A percentile compares a stretch with the other conserved stretches of the same genome.
Evolutionary conservation across 2,888 invertebrate species (phyloP).

Genomic region (Hemistola chrysoprasaria): DNA sequence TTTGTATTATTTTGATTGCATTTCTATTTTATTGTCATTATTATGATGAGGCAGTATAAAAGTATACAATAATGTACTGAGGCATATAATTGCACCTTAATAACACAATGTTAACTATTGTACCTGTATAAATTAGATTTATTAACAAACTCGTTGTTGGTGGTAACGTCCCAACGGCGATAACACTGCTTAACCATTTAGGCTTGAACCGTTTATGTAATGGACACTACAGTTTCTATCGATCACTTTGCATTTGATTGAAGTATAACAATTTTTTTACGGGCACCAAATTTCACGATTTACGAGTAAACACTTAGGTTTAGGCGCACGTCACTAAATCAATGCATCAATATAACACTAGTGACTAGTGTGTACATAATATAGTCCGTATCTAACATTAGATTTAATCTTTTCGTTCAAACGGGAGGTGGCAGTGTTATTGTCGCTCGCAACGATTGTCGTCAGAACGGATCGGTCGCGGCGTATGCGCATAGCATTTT

Average conservation of each 20-base stretch:
- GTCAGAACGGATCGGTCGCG: slow-evolving; percentile 68
- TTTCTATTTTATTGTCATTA: slow-evolving; percentile 43
- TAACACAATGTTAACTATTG: slow-evolving; percentile 63
- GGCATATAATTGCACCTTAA: slow-evolving; percentile 66
- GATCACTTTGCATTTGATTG: slow-evolving; percentile 25
- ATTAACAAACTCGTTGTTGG: slow-evolving; percentile 65
- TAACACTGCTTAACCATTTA: slow-evolving; percentile 75
- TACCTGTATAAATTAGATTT: slow-evolving; percentile 56
- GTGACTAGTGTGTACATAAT: slow-evolving; percentile 25
- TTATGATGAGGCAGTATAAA: slow-evolving; percentile 62
- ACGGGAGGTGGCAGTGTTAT: slow-evolving; percentile 58
- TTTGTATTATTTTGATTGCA: slow-evolving; percentile 63
- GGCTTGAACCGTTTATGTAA: slow-evolving; percentile 39
- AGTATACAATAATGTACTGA: slow-evolving; percentile 60
- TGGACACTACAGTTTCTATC: slow-evolving; percentile 19
- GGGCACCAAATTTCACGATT: slow-evolving; percentile 28
- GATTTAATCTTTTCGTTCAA: slow-evolving; percentile 38
- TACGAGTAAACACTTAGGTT: slow-evolving; percentile 15
- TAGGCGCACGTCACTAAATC: slow-evolving; percentile 25
- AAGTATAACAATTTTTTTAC: slow-evolving; percentile 57
- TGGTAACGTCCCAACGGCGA: slow-evolving; percentile 66
- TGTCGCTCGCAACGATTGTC: slow-evolving; percentile 59
- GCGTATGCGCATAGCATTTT: slow-evolving; percentile 79
- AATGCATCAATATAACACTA: slow-evolving; percentile 19
- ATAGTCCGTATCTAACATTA: slow-evolving; percentile 47